Percentiles rank a stretch among this genome's conserved stretches.
Conservation (phyloP, 2,797 vertebrate genomes). For the Scarus forsteni region DNA sequence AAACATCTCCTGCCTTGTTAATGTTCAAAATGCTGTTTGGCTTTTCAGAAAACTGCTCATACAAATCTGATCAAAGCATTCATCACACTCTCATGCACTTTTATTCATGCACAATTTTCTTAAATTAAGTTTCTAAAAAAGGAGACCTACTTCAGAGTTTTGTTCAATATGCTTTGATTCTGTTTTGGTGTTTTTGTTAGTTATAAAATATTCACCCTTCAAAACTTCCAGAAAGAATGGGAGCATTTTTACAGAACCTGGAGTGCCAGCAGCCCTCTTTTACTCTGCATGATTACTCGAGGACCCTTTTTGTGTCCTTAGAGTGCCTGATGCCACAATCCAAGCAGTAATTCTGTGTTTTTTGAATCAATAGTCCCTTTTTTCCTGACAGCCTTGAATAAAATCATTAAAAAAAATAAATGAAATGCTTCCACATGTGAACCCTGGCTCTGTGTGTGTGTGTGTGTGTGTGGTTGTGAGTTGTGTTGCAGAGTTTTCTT, state of each 20-base stretch:
- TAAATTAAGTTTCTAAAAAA: neutral
- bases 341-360: conserved; percentile 2
- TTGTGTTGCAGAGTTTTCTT: conserved; percentile 22
- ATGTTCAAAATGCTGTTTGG: conserved; percentile 9
- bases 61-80: conserved; percentile 33
- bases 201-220: conserved; percentile 7
- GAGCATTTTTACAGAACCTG: conserved; percentile 2
- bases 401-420: conserved; percentile 27
- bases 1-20: conserved; percentile 27
- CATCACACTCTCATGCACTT: neutral
- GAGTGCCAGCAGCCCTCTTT: conserved; percentile 19
- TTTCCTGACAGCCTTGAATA: conserved; percentile 26
- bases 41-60: conserved; percentile 24
- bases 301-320: conserved; percentile 15
- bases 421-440: conserved; percentile 23
- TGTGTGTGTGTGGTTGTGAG: conserved; percentile 7
- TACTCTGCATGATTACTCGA: conserved; percentile 1
- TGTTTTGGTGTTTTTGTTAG: neutral
- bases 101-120: neutral
- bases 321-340: conserved; percentile 10
- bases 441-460: conserved; percentile 1
- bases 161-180: neutral
- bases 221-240: conserved; percentile 3
- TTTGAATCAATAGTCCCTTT: conserved; percentile 9
- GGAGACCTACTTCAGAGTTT: neutral